Conservation (phyloP, 2,113 vertebrate genomes). For the Arenaria interpres region DNA sequence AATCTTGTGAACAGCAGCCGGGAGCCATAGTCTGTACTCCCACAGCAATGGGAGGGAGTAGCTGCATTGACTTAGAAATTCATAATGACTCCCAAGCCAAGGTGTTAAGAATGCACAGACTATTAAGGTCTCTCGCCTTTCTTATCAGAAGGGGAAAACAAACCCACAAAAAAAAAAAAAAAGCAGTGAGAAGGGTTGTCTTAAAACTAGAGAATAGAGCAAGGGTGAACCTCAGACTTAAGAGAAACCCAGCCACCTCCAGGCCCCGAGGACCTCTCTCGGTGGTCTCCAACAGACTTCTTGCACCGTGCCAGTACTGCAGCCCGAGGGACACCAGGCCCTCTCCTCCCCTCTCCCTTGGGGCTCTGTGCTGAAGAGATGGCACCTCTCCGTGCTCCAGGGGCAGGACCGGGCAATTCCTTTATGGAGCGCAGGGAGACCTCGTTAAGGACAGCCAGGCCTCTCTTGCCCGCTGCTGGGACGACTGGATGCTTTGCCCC, state of each 20-base stretch:
- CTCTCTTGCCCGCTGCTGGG: fast-evolving
- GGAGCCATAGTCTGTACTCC: not conserved
- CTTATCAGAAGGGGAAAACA: not conserved
- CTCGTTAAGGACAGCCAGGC: not conserved
- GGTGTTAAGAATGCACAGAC: not conserved
- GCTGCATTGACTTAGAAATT: not conserved
- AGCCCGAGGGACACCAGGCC: not conserved
- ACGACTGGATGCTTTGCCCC: not conserved
- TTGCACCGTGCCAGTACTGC: fast-evolving
- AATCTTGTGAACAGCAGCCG: not conserved
- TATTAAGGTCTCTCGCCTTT: not conserved
- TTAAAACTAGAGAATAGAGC: not conserved
- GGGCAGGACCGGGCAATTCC: not conserved
- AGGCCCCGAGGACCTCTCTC: not conserved
- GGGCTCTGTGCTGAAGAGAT: not conserved
- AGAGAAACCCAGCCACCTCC: not conserved
- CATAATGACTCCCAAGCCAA: not conserved
- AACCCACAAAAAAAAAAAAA: not conserved
- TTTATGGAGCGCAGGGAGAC: not conserved
- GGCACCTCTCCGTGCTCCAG: not conserved
- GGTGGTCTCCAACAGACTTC: fast-evolving
- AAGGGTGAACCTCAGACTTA: not conserved
- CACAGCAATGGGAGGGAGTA: not conserved
- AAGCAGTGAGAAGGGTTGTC: not conserved
- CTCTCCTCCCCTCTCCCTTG: not conserved